phyloP scores from a whole-genome alignment of 35 echinoderm and acorn worm genomes.

The Apostichopus californicus region DNA sequence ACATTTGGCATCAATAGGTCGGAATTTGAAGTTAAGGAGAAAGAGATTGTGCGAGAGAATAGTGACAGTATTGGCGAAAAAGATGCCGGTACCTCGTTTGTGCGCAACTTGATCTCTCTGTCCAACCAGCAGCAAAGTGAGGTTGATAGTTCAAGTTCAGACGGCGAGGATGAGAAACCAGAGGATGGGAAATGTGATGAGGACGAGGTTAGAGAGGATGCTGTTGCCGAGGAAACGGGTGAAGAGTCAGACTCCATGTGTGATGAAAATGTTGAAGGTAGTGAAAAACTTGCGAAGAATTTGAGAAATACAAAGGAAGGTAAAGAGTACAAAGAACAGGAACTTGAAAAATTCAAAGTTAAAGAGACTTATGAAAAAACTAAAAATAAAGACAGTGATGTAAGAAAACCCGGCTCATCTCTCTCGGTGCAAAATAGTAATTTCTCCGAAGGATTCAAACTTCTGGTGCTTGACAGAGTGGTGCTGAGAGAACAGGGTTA shows the following conservation, averaged over 20 bases:
- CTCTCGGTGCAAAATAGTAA: no score
- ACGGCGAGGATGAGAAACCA: conserved; percentile 3
- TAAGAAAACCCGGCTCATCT: not conserved
- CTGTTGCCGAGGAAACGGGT: not conserved
- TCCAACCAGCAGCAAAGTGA: not conserved
- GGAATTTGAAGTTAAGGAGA: not conserved
- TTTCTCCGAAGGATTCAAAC: not conserved
- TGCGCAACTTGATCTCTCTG: not conserved
- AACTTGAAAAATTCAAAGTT: not conserved
- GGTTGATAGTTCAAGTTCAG: not conserved
- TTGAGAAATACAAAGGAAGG: not conserved
- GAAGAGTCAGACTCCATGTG: not conserved
- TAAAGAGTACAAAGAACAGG: not conserved
- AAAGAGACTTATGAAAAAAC: not conserved
- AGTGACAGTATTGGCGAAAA: not conserved
- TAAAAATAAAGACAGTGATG: not conserved
- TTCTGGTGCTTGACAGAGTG: conserved; percentile 5
- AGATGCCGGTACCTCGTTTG: not conserved
- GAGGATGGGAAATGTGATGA: not conserved
- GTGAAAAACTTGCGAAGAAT: not conserved
- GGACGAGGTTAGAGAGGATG: not conserved
- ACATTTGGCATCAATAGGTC: not conserved
- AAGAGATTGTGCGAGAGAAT: not conserved
- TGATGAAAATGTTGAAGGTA: not conserved
- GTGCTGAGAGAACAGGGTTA: not conserved